A percentile compares a stretch with the other conserved stretches of the same genome.
phyloP scores from a whole-genome alignment of 2,888 invertebrate species.

The Trachelus tabidus region DNA sequence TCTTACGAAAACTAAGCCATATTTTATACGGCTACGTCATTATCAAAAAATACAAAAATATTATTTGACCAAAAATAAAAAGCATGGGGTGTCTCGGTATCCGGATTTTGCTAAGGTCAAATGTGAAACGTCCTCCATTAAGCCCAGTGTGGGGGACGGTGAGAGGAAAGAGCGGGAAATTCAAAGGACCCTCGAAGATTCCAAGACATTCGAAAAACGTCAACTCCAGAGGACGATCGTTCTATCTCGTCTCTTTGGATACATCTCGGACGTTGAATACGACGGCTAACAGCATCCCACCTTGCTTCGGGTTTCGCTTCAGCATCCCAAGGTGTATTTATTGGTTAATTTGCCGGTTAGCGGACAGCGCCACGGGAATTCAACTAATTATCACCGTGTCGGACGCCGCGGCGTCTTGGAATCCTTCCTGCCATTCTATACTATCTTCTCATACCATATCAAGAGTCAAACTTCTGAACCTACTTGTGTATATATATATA shows the following conservation, averaged over 20 bases:
- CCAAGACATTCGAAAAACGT: constrained; percentile 9
- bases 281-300: constrained; percentile 1
- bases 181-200: background rate
- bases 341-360: constrained; percentile 22
- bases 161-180: too few species aligned
- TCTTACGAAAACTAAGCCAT: too few species aligned
- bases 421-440: constrained; percentile 10
- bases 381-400: constrained; percentile 21
- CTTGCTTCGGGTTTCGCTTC: constrained; percentile 5
- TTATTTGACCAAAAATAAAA: too few species aligned
- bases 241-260: background rate
- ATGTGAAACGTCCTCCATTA: too few species aligned
- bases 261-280: background rate
- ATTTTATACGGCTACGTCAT: too few species aligned
- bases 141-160: too few species aligned
- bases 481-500: too few species aligned
- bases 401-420: constrained; percentile 5
- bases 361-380: constrained; percentile 9
- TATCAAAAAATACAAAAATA: too few species aligned
- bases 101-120: too few species aligned
- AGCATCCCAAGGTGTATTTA: constrained; percentile 13
- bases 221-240: background rate
- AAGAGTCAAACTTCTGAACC: too few species aligned
- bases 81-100: too few species aligned
- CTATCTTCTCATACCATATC: too few species aligned